Percentiles rank a stretch among this genome's conserved stretches.
Evolutionary conservation across 2,888 invertebrate genomes (phyloP).

Genomic region (Pilophorus perplexus): DNA sequence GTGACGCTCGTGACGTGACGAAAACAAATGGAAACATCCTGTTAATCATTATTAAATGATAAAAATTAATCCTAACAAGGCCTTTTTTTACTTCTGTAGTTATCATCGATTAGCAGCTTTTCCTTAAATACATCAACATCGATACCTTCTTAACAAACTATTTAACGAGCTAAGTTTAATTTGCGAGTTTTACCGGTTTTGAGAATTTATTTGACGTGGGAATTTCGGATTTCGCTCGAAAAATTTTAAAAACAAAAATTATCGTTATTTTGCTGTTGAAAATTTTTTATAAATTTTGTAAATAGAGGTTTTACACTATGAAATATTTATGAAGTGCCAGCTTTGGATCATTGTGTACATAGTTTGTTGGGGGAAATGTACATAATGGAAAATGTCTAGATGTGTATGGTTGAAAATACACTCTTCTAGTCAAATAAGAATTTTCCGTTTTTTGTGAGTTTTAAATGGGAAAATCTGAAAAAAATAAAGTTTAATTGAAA

Average conservation of each 20-base stretch:
- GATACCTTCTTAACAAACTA: no score
- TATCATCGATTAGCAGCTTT: no score
- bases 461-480: constrained; percentile 6
- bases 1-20: no score
- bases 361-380: constrained; percentile 19
- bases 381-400: constrained; percentile 24
- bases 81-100: no score
- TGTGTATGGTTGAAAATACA: constrained; percentile 24
- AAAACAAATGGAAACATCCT: no score
- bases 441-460: neutral
- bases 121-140: no score
- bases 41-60: no score
- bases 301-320: neutral
- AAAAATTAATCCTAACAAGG: no score
- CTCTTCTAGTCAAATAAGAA: constrained; percentile 33
- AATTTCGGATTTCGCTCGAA: no score
- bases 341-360: constrained; percentile 18
- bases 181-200: no score
- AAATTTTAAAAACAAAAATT: neutral
- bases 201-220: no score
- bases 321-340: constrained; percentile 26
- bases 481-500: neutral
- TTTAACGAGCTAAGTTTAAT: no score
- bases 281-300: constrained; percentile 21
- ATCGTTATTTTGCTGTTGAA: constrained; percentile 8